Evolutionary conservation across 2,888 invertebrate species (phyloP).

Genomic region (Choreutis nemorana): DNA sequence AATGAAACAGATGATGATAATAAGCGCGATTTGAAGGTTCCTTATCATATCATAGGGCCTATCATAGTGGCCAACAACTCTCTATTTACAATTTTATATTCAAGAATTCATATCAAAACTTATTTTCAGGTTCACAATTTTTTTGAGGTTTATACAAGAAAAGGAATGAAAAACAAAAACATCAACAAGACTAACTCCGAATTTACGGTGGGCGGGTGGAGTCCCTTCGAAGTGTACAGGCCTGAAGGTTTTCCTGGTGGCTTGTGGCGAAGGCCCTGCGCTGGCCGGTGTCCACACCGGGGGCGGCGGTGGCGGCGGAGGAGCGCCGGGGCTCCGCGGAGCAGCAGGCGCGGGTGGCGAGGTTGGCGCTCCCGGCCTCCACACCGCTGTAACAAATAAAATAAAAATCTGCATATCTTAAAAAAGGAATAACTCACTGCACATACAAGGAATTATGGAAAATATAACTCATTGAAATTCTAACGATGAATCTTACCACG

Average conservation of each 20-base stretch:
- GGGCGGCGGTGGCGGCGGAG: constrained; percentile 68
- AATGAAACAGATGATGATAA: no score
- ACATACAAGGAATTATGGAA: no score
- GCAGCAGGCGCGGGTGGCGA: constrained; percentile 36
- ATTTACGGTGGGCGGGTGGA: constrained; percentile 49
- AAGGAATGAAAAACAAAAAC: no score
- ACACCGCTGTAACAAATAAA: constrained; percentile 32
- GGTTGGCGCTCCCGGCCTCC: constrained; percentile 52
- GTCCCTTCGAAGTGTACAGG: constrained; percentile 71
- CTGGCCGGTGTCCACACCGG: constrained; percentile 83
- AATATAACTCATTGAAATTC: no score
- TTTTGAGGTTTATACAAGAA: no score
- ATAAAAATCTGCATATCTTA: neutral
- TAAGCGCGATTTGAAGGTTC: no score
- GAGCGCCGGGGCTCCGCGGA: constrained; percentile 51
- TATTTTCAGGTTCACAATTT: no score
- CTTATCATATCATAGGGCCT: no score
- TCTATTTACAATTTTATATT: no score
- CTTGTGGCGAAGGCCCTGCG: constrained; percentile 75
- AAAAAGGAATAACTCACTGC: neutral
- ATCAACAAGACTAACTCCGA: constrained; percentile 24
- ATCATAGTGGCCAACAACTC: no score
- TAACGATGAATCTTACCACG: no score
- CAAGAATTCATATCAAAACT: no score
- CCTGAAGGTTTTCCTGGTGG: constrained; percentile 79